A percentile compares a stretch with the other conserved stretches of the same genome.
Evolutionary conservation across 2,888 invertebrate species (phyloP).

Genomic region (Epinotia demarniana): DNA sequence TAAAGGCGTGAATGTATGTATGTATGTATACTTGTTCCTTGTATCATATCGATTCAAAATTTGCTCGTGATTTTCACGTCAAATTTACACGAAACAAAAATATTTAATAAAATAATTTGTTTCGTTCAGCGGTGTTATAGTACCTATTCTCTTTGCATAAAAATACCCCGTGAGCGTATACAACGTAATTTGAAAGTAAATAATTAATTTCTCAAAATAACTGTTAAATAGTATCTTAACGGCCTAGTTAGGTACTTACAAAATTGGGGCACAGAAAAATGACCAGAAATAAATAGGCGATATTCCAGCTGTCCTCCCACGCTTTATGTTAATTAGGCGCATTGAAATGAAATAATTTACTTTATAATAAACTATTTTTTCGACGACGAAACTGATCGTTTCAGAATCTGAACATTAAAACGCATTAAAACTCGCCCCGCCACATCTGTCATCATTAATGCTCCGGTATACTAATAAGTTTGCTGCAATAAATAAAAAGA

Average conservation of each 20-base stretch:
- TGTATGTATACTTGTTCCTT: too few relatives aligned
- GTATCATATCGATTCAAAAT: too few relatives aligned
- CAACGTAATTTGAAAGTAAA: conserved; percentile 11
- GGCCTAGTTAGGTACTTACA: conserved; percentile 16
- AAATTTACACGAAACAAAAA: too few relatives aligned
- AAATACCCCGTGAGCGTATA: neutral
- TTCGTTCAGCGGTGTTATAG: too few relatives aligned
- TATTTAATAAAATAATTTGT: too few relatives aligned
- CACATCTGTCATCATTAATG: conserved; percentile 84
- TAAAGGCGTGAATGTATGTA: too few relatives aligned
- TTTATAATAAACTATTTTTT: conserved; percentile 60
- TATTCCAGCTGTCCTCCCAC: conserved; percentile 35
- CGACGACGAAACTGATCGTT: conserved; percentile 60
- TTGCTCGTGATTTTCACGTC: too few relatives aligned
- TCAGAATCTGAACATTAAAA: conserved; percentile 64
- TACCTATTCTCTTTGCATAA: neutral
- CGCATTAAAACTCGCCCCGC: conserved; percentile 74
- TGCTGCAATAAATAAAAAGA: conserved; percentile 79
- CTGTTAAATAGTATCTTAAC: conserved; percentile 16
- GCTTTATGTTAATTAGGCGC: conserved; percentile 47
- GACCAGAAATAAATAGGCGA: conserved; percentile 35
- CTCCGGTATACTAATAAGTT: conserved; percentile 82
- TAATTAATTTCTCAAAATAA: conserved; percentile 16
- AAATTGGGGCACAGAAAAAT: conserved; percentile 35
- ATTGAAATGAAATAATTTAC: conserved; percentile 64